phyloP scores from a whole-genome alignment of 2,797 vertebrate species.

The Lophius americanus region DNA sequence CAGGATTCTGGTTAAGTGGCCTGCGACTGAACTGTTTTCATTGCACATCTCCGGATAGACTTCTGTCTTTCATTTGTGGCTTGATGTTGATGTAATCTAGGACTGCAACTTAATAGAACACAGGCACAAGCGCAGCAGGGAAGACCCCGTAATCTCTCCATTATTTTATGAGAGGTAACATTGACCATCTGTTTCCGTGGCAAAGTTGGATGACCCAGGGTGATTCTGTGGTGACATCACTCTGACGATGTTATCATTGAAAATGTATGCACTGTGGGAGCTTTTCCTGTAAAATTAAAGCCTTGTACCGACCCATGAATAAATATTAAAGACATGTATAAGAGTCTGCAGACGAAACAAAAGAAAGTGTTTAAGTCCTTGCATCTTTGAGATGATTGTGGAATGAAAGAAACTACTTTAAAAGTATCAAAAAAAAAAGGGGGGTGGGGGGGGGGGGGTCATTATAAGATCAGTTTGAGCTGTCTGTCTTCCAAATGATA shows the following conservation, averaged over 20 bases:
- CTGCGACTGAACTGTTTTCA: slow-evolving; percentile 1
- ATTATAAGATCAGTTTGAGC: slow-evolving; percentile 21
- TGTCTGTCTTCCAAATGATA: slow-evolving; percentile 25
- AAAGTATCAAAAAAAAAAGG: slow-evolving; percentile 14
- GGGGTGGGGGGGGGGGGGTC: slow-evolving; percentile 27
- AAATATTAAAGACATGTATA: slow-evolving; percentile 35
- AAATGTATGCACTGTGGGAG: slow-evolving; percentile 34
- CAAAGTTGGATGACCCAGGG: slow-evolving; percentile 38
- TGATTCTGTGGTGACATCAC: slow-evolving; percentile 38
- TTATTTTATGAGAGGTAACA: slow-evolving; percentile 54
- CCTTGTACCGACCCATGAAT: slow-evolving; percentile 17
- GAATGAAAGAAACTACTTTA: slow-evolving; percentile 33
- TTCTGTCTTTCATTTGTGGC: slow-evolving; percentile 8
- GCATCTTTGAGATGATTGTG: slow-evolving; percentile 12
- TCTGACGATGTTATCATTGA: slow-evolving; percentile 43
- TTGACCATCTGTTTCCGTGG: slow-evolving; percentile 57
- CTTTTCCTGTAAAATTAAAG: slow-evolving; percentile 28
- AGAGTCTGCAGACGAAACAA: slow-evolving; percentile 35
- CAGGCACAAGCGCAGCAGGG: slow-evolving; percentile 35
- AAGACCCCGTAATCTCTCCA: slow-evolving; percentile 33
- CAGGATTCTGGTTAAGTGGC: slow-evolving; percentile 1
- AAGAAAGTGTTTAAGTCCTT: slow-evolving; percentile 36
- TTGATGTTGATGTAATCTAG: not conserved
- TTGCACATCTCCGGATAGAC: not conserved
- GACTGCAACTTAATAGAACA: slow-evolving; percentile 15